Percentiles rank a stretch among this genome's conserved stretches.
Evolutionary conservation across 2,888 invertebrate genomes (phyloP).

Genomic region (Xylocampa areola): DNA sequence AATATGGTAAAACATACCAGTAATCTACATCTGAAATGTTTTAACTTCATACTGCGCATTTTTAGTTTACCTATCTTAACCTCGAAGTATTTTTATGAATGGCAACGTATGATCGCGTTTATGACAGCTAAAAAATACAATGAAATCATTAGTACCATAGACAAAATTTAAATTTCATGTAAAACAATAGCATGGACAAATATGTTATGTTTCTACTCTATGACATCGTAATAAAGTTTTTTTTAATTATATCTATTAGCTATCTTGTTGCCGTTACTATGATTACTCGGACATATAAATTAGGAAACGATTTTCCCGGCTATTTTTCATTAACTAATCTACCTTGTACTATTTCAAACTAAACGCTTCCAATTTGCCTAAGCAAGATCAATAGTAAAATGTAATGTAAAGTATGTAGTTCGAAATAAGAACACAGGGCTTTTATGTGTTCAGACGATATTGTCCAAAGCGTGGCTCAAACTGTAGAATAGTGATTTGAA

Average conservation of each 20-base stretch:
- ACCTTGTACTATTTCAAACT: slow-evolving; percentile 16
- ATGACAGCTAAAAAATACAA: too few species aligned
- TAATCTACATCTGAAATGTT: neutral
- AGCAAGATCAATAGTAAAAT: slow-evolving; percentile 6
- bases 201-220: too few species aligned
- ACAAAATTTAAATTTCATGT: too few species aligned
- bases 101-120: too few species aligned
- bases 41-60: neutral
- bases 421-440: slow-evolving; percentile 72
- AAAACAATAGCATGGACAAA: too few species aligned
- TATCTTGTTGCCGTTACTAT: too few species aligned
- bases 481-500: slow-evolving; percentile 62
- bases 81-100: too few species aligned
- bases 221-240: too few species aligned
- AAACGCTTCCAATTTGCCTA: slow-evolving; percentile 32
- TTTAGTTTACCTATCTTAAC: neutral
- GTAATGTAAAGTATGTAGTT: slow-evolving; percentile 34
- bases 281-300: too few species aligned
- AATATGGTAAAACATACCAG: neutral
- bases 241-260: too few species aligned
- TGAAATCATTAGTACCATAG: too few species aligned
- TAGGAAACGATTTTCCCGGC: too few species aligned
- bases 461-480: slow-evolving; percentile 74
- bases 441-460: slow-evolving; percentile 75
- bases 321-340: neutral